phyloP scores from a whole-genome alignment of 2,797 vertebrate genomes.

The Tokudaia muenninki region DNA sequence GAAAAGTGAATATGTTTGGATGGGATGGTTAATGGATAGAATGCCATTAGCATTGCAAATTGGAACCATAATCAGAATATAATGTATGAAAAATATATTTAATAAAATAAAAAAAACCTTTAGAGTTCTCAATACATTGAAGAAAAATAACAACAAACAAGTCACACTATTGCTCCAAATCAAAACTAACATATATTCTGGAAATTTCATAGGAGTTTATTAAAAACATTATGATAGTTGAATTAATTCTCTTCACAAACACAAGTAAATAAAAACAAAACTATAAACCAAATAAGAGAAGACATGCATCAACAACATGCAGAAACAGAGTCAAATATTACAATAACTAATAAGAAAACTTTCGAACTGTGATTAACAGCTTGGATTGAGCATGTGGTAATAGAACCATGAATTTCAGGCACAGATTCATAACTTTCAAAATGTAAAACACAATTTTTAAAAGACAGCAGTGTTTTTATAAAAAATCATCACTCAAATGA shows the following conservation, averaged over 20 bases:
- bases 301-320: neutral
- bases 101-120: neutral
- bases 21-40: neutral
- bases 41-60: neutral
- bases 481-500: neutral
- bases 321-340: neutral
- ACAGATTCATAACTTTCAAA: neutral
- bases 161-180: neutral
- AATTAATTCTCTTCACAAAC: neutral
- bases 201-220: neutral
- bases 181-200: neutral
- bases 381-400: neutral
- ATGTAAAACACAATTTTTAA: neutral
- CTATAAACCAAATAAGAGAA: neutral
- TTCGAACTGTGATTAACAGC: neutral
- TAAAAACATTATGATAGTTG: neutral
- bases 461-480: neutral
- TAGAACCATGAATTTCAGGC: neutral
- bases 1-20: neutral
- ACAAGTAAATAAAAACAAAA: neutral
- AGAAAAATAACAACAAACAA: neutral
- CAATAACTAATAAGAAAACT: neutral
- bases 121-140: neutral
- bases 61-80: neutral
- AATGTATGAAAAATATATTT: neutral